phyloP scores from a whole-genome alignment of 2,797 vertebrate species.

The Notoglanidium macrostoma region DNA sequence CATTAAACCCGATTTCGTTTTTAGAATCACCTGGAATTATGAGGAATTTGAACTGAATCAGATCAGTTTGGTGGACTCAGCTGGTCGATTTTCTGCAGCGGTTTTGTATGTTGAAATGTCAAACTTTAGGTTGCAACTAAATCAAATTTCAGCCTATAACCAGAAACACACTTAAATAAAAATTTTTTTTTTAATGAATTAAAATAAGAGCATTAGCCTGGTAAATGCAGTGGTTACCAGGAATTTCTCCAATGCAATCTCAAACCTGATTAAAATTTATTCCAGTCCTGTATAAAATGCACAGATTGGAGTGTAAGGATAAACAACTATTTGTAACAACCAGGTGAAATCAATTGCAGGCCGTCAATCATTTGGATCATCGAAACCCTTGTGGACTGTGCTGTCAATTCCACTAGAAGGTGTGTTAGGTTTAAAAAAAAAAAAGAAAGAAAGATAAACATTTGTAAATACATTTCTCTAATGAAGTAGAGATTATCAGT shows the following conservation, averaged over 20 bases:
- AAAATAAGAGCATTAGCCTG: background rate
- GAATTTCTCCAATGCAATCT: too few species aligned
- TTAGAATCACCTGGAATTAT: background rate
- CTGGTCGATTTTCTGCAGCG: too few species aligned
- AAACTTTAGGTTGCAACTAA: too few species aligned
- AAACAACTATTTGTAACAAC: background rate
- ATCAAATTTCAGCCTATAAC: background rate
- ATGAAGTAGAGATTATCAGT: background rate
- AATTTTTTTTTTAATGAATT: too few species aligned
- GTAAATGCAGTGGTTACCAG: background rate
- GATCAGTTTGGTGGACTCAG: background rate
- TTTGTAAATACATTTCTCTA: background rate
- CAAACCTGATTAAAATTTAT: background rate
- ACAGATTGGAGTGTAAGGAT: background rate
- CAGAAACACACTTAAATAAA: background rate
- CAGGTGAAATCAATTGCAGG: slow-evolving; percentile 13
- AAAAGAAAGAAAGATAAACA: background rate
- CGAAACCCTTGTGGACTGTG: background rate
- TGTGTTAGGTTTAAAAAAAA: background rate
- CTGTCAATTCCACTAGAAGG: slow-evolving; percentile 22
- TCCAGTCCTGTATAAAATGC: background rate
- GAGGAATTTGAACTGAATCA: background rate
- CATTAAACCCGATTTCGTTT: background rate
- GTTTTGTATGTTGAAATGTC: background rate
- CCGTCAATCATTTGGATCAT: slow-evolving; percentile 9